Conservation (phyloP, 2,888 invertebrate species). For the Morpho achilles region DNA sequence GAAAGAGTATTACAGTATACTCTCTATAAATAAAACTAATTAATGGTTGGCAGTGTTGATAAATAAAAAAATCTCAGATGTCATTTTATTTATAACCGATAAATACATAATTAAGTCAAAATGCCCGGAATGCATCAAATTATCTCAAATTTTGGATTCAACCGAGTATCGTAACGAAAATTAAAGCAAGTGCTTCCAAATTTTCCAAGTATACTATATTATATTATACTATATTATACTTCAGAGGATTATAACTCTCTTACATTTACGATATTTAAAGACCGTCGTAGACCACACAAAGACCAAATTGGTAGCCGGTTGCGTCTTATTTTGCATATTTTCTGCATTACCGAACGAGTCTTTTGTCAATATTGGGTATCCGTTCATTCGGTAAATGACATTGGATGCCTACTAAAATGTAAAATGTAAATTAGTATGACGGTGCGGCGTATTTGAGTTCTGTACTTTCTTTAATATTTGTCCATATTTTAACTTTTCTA, state of each 20-base stretch:
- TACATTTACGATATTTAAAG: slow-evolving; percentile 11
- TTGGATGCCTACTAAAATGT: slow-evolving; percentile 44
- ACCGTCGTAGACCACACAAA: slow-evolving; percentile 30
- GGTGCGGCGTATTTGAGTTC: slow-evolving; percentile 5
- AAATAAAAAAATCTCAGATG: too few species aligned
- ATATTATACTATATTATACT: too few species aligned
- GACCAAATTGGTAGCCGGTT: slow-evolving; percentile 26
- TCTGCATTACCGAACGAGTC: slow-evolving; percentile 64
- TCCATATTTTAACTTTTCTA: slow-evolving; percentile 38
- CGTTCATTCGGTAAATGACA: slow-evolving; percentile 58
- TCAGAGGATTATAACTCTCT: not conserved
- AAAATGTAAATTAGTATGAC: slow-evolving; percentile 35
- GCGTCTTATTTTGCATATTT: slow-evolving; percentile 68
- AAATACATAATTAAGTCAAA: too few species aligned
- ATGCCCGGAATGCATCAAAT: too few species aligned
- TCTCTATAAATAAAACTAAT: too few species aligned
- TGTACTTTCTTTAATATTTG: slow-evolving; percentile 59
- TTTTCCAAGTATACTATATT: too few species aligned
- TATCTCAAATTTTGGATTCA: too few species aligned
- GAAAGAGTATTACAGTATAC: too few species aligned
- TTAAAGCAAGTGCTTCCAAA: too few species aligned
- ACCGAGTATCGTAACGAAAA: too few species aligned
- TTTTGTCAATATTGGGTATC: slow-evolving; percentile 70
- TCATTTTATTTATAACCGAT: too few species aligned
- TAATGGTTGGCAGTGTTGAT: too few species aligned